Percentiles rank a stretch among this genome's conserved stretches.
These are phyloP conservation scores for Hemitrygon akajei DNA, from an alignment of 2,797 vertebrate species.

Conservation along the genomic window DNA sequence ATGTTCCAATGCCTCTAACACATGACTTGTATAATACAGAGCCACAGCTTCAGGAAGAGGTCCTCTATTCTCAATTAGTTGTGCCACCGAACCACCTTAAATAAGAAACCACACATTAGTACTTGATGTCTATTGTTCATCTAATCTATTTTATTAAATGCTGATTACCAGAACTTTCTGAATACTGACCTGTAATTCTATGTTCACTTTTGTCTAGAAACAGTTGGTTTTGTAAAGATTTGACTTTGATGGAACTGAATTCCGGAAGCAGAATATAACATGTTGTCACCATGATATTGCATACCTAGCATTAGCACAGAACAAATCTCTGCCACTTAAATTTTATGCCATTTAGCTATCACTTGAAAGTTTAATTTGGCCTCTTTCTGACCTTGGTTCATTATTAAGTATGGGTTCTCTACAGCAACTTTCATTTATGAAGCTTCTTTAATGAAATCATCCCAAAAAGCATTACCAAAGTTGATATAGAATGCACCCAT, in stretches of 20 bases:
- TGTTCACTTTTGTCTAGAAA: background rate
- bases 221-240: too few species aligned
- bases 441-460: background rate
- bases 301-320: too few species aligned
- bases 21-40: conserved; percentile 79
- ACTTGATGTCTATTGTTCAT: background rate
- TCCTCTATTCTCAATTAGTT: conserved; percentile 77
- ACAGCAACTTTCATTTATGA: background rate
- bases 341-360: background rate
- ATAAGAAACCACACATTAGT: conserved; percentile 40
- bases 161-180: background rate
- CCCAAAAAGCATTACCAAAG: background rate
- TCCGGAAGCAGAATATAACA: too few species aligned
- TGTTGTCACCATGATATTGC: too few species aligned
- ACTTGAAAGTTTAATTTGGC: background rate
- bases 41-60: conserved; percentile 81
- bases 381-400: background rate
- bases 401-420: background rate
- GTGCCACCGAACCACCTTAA: conserved; percentile 76
- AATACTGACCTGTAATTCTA: too few species aligned
- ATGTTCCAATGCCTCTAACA: conserved; percentile 73
- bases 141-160: background rate
- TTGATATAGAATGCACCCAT: background rate
- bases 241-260: too few species aligned
- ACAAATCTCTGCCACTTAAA: too few species aligned